Conservation (phyloP, 2,797 vertebrate genomes). For the Selene dorsalis region DNA sequence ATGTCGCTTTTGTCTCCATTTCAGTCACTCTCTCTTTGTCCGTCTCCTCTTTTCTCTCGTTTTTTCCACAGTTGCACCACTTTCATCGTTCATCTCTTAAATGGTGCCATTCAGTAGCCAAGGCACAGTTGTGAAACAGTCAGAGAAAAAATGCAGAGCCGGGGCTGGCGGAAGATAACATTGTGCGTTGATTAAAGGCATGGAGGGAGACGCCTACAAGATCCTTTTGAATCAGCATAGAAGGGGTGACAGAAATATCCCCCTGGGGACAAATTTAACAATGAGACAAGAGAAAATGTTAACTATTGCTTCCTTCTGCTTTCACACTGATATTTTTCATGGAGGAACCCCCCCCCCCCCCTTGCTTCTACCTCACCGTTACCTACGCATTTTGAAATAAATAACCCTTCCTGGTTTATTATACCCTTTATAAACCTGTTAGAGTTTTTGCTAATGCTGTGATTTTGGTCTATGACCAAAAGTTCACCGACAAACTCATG, state of each 20-base stretch:
- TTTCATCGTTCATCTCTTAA: constrained; percentile 65
- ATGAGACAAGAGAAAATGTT: constrained; percentile 40
- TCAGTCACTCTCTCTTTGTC: constrained; percentile 33
- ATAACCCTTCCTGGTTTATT: constrained; percentile 52
- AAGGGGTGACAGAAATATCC: constrained; percentile 59
- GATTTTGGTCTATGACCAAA: constrained; percentile 53
- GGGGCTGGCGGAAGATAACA: constrained; percentile 52
- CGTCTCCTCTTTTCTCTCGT: constrained; percentile 16
- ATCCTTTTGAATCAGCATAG: constrained; percentile 51
- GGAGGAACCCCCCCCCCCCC: neutral
- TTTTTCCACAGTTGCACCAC: constrained; percentile 61
- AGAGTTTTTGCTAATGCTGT: constrained; percentile 62
- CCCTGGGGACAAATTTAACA: constrained; percentile 40
- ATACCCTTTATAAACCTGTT: constrained; percentile 59
- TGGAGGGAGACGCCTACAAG: constrained; percentile 37
- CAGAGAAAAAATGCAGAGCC: constrained; percentile 48
- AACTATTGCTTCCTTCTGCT: constrained; percentile 39
- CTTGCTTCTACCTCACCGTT: neutral
- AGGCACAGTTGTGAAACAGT: constrained; percentile 49
- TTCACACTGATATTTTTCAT: constrained; percentile 27
- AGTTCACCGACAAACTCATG: constrained; percentile 62
- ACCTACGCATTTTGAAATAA: constrained; percentile 56
- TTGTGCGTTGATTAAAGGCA: constrained; percentile 64
- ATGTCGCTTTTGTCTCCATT: constrained; percentile 46
- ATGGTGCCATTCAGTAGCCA: constrained; percentile 55